Percentiles rank a stretch among this genome's conserved stretches.
Evolutionary conservation across 1,140 invertebrate genomes (phyloP).

Genomic region (Platyscapa corneri): DNA sequence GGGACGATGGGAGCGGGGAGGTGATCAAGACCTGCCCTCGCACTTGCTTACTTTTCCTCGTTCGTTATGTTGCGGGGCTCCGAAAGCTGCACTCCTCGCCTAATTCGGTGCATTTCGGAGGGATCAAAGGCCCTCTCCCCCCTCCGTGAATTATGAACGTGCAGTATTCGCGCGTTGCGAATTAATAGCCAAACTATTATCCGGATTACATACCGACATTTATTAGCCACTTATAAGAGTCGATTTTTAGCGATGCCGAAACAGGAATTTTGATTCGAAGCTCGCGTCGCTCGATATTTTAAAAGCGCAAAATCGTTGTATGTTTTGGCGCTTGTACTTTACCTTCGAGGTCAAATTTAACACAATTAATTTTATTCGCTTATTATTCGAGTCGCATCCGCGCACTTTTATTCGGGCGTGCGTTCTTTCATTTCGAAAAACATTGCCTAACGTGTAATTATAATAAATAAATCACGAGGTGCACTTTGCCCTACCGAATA

Average conservation of each 20-base stretch:
- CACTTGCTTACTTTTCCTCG: background rate
- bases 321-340: too few species aligned
- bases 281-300: too few species aligned
- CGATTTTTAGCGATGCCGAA: too few species aligned
- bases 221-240: too few species aligned
- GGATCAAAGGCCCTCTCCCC: background rate
- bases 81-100: background rate
- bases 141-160: background rate
- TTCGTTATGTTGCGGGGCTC: background rate
- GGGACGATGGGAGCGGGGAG: background rate
- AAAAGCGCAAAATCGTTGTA: too few species aligned
- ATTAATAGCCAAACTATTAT: background rate
- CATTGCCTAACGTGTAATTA: background rate
- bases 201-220: too few species aligned
- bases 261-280: too few species aligned
- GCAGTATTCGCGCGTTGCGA: background rate
- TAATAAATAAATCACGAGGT: slow-evolving; percentile 3
- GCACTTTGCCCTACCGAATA: background rate
- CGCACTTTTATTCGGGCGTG: too few species aligned
- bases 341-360: too few species aligned
- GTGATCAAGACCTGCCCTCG: background rate
- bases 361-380: too few species aligned
- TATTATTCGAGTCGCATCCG: too few species aligned
- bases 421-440: too few species aligned
- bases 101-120: background rate